A percentile compares a stretch with the other conserved stretches of the same genome.
phyloP scores from a whole-genome alignment of 53 echinoderm and acorn worm species.

The Henricia sp. region DNA sequence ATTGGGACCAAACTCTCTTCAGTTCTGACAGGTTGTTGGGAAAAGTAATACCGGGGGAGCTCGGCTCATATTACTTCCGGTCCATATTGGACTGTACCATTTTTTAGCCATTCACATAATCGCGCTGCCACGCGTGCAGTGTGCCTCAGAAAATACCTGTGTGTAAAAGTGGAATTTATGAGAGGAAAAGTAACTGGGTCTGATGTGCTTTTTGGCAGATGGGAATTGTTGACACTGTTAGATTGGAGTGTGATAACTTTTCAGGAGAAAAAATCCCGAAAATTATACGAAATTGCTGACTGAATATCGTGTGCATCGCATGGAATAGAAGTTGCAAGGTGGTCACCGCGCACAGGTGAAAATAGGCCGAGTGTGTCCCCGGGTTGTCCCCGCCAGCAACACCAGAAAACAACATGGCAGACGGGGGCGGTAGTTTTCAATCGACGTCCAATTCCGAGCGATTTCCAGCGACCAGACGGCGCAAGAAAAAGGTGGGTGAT shows the following conservation, averaged over 20 bases:
- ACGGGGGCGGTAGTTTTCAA: constrained; percentile 54
- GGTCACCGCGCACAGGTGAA: not conserved
- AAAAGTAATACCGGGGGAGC: constrained; percentile 49
- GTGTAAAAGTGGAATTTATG: constrained; percentile 15
- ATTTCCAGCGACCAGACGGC: constrained; percentile 40
- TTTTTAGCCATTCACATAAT: not conserved
- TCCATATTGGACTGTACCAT: not conserved
- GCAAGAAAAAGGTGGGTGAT: constrained; percentile 48
- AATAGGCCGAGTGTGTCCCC: constrained; percentile 16
- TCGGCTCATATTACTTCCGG: constrained; percentile 47
- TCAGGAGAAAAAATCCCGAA: not conserved
- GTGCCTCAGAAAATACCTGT: not conserved
- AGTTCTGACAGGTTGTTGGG: constrained; percentile 54
- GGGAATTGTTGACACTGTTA: constrained; percentile 19
- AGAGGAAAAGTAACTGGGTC: constrained; percentile 8
- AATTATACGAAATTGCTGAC: constrained; percentile 7
- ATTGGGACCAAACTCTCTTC: not conserved
- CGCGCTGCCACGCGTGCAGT: not conserved
- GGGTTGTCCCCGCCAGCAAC: not conserved
- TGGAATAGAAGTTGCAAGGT: not conserved
- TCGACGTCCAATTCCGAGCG: constrained; percentile 17
- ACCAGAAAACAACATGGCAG: constrained; percentile 44
- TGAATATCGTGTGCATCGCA: not conserved
- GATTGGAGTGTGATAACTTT: not conserved
- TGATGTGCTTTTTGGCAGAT: constrained; percentile 2